Percentiles rank a stretch among this genome's conserved stretches.
Evolutionary conservation across 2,113 vertebrate genomes (phyloP).

Genomic region (Sceloporus undulatus): DNA sequence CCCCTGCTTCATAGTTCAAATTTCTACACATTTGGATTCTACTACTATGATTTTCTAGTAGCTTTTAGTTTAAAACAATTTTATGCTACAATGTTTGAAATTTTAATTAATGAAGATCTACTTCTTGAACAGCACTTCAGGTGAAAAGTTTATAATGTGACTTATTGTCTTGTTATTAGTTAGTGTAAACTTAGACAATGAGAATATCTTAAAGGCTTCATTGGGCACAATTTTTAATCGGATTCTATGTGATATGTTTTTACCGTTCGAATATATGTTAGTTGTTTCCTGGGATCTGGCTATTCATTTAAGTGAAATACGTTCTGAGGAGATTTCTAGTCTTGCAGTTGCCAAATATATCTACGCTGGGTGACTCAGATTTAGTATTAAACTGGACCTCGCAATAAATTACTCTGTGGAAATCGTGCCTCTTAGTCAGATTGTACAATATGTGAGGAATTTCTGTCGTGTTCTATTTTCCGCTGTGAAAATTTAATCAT

Average conservation of each 20-base stretch:
- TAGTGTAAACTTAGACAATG: conserved; percentile 22
- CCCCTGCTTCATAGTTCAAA: neutral
- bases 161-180: conserved; percentile 5
- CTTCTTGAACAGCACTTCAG: neutral
- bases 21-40: conserved; percentile 18
- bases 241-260: too few species aligned
- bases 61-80: fast-evolving
- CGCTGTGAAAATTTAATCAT: neutral
- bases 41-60: neutral
- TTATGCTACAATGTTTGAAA: conserved; percentile 20
- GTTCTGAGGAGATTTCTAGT: too few species aligned
- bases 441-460: conserved; percentile 9
- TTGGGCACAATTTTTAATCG: too few species aligned
- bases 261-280: too few species aligned
- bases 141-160: neutral
- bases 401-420: too few species aligned
- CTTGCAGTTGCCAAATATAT: too few species aligned
- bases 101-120: neutral
- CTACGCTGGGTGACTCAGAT: too few species aligned
- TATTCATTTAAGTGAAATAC: too few species aligned
- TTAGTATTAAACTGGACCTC: too few species aligned
- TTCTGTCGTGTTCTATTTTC: neutral
- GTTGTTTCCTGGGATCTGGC: too few species aligned
- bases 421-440: neutral
- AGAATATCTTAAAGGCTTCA: conserved; percentile 23